Conservation (phyloP, 2,797 vertebrate genomes). For the Scolopax bukidnonensis region DNA sequence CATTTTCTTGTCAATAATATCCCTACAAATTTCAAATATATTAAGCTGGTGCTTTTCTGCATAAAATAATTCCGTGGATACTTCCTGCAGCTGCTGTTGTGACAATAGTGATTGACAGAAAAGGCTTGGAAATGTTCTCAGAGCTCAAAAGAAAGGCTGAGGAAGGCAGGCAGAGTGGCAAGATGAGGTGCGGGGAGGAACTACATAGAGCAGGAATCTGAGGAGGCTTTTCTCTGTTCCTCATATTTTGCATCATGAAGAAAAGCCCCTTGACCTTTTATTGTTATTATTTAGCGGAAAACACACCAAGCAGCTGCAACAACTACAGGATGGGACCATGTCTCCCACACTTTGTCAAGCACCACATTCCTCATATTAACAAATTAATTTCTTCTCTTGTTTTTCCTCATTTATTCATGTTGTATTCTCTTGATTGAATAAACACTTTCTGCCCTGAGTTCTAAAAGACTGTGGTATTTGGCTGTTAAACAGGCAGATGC, state of each 20-base stretch:
- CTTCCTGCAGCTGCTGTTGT: constrained; percentile 54
- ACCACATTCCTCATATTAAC: background rate
- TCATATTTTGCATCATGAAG: background rate
- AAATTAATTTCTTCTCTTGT: background rate
- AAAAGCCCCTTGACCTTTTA: background rate
- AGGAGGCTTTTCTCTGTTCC: background rate
- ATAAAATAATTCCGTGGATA: background rate
- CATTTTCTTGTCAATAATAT: background rate
- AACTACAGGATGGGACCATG: background rate
- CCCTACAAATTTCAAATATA: background rate
- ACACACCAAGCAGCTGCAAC: background rate
- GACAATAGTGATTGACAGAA: background rate
- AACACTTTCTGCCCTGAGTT: background rate
- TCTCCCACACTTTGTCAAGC: background rate
- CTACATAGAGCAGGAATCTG: background rate
- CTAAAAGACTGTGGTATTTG: background rate
- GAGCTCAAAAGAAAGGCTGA: constrained; percentile 29
- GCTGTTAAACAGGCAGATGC: background rate
- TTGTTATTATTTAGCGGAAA: background rate
- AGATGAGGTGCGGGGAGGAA: background rate
- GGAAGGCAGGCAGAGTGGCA: background rate
- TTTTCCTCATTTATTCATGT: background rate
- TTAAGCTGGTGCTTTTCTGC: background rate
- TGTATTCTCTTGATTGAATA: background rate
- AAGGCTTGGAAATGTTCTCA: background rate